Percentiles rank a stretch among this genome's conserved stretches.
phyloP scores from a whole-genome alignment of 2,888 invertebrate species.

The Colletes collaris region DNA sequence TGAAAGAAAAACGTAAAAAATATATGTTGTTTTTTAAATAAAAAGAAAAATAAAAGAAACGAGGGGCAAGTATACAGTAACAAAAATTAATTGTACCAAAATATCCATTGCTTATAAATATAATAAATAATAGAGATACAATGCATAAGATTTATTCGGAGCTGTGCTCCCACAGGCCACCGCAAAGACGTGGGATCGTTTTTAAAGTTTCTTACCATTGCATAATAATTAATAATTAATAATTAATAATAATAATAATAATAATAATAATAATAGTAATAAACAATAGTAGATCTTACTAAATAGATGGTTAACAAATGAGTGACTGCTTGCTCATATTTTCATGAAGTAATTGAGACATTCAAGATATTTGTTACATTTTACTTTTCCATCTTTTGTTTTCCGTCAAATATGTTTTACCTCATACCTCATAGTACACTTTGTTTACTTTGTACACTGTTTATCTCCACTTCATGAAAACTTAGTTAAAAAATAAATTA shows the following conservation, averaged over 20 bases:
- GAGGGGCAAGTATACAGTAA: slow-evolving; percentile 77
- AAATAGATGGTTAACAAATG: slow-evolving; percentile 67
- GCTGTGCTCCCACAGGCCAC: slow-evolving; percentile 82
- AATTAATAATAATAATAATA: slow-evolving; percentile 70
- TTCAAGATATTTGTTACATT: slow-evolving; percentile 50
- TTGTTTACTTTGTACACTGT: slow-evolving; percentile 65
- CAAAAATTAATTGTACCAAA: slow-evolving; percentile 81
- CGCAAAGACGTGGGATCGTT: slow-evolving; percentile 80
- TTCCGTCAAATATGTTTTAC: slow-evolving; percentile 49
- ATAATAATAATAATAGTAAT: slow-evolving; percentile 73
- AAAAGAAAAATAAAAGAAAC: slow-evolving; percentile 68
- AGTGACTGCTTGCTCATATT: slow-evolving; percentile 76
- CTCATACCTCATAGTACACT: slow-evolving; percentile 49
- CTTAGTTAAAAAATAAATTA: slow-evolving; percentile 56
- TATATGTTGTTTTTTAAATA: slow-evolving; percentile 78
- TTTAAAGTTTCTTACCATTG: slow-evolving; percentile 82
- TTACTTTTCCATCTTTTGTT: slow-evolving; percentile 51
- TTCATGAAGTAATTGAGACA: slow-evolving; percentile 68
- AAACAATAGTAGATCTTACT: slow-evolving; percentile 73
- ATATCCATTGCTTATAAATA: slow-evolving; percentile 82
- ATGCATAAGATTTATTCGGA: slow-evolving; percentile 82
- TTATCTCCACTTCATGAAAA: slow-evolving; percentile 67
- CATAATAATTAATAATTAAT: slow-evolving; percentile 75
- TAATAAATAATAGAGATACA: slow-evolving; percentile 81
- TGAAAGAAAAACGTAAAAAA: slow-evolving; percentile 69